Evolutionary conservation across 2,797 vertebrate species (phyloP), one percentile per base, ranked within the genome.

Genomic region (Diceros bicornis): DNA sequence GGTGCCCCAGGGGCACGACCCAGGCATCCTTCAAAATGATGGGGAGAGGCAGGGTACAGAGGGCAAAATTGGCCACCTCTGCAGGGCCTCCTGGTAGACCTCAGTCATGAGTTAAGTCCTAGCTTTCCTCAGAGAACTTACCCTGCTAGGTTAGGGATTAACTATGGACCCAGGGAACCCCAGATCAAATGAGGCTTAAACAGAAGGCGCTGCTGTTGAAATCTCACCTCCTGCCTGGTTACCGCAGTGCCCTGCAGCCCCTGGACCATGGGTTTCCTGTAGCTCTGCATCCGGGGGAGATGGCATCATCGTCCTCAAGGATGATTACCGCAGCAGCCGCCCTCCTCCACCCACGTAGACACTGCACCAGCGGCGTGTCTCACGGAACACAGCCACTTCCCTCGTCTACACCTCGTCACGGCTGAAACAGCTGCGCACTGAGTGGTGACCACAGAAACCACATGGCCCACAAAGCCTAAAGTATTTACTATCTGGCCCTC

Each of bases 261-360:
- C 13, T 0, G 23, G 25, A 29, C 32, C 2, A 0, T 0, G 1
- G 55, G 29, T 32, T 52, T 32, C 37, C 25, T 11, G 21, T 9
- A 44, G 64, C 23, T 29, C 55, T 16, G 10, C 8, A 7, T 47
- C 66, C 4, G 1, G 12, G 41, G 6, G n/a, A 61, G 41, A 52
- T 3, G 2, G 25, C 16, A 3, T 4, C 29, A 6, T 2, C 14
- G 1, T 21, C 9, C 11, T 21, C 12, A 2, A 1, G 20, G 17
- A 17, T 0, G 18, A 16, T 4, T 2, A 0, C 6, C 16, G 25
- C 1, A 27, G 47, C 68, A 41, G 81, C 75, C 41, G 41, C 16
- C 34, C 75, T 78, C 6, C 29, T 14, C 66, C 12, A 17, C 7
- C 79, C 13, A 8, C 75, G 29, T 2, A 0, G n/a, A 61, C 50